Evolutionary conservation across 64 coral and sea anemone species (phyloP), one percentile per base, ranked within the genome.

Genomic region (Pocillopora damicornis): DNA sequence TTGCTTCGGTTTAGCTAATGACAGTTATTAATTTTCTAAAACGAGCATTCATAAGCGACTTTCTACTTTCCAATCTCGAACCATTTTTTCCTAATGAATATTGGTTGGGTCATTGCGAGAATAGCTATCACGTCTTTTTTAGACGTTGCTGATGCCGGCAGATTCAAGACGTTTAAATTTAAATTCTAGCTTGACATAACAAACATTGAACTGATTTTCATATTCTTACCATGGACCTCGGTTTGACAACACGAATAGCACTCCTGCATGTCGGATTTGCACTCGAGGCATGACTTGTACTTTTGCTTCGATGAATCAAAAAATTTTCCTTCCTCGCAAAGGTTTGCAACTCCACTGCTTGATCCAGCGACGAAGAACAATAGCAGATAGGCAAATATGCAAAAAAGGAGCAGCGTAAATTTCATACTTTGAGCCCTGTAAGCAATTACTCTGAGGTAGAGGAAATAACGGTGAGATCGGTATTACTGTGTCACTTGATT

Each of bases 261-360:
- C 35, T 35, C 37, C 16, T 72, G n/a, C 14, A 20, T 37, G 18
- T 87, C 74, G 15, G 76, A 16, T 59, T 92, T 79, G 83, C 90
- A 92, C 36, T 92, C 83, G 72, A 35, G 20, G 38, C 90, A 92
- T 58, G 90, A 42, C 12, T 87, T 5, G 87, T 79, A 80, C 20
- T 37, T 37, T 35, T 92, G 75, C 25, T 79, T 92, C 42, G 67
- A 25, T 13, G 22, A 63, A 17, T 92, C 83, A 18, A 87, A 92
- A 57, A 51, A 92, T 9, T 79, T 86, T 60, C 73, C 90, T 35
- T 92, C 56, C 35, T 87, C 22, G 75, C 90, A 92, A 63, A 36
- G 25, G 26, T 9, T 63, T 9, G 18, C 75, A 87, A 86, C 75
- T 59, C 82, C 62, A 11, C 14, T 37, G 37, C 30, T 26, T 23